Conservation (phyloP, 2,888 invertebrate genomes). For the Piscicola geometra region DNA sequence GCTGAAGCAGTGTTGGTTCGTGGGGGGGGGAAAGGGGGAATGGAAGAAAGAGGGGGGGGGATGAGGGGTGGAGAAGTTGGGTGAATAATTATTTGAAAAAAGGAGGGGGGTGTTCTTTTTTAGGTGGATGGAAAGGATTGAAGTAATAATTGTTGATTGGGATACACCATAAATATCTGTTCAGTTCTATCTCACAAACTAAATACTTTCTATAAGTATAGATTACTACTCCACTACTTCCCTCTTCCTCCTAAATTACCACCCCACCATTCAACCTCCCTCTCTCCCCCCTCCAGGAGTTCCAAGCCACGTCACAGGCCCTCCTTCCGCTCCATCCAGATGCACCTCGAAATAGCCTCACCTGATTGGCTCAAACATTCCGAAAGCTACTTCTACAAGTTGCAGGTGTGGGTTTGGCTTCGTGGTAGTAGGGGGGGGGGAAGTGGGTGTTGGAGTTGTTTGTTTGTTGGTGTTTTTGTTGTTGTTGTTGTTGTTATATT, state of each 20-base stretch:
- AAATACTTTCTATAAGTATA: too few relatives aligned
- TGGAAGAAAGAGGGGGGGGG: not conserved
- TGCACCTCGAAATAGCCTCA: conserved; percentile 83
- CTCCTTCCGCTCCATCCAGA: conserved; percentile 81
- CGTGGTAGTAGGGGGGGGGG: not conserved
- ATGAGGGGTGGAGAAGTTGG: not conserved
- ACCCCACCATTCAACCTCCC: not conserved
- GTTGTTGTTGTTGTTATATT: too few relatives aligned
- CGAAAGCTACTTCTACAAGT: conserved; percentile 71
- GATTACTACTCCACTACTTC: too few relatives aligned
- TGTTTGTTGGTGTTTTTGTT: too few relatives aligned
- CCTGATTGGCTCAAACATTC: conserved; percentile 69
- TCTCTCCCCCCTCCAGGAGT: conserved; percentile 61
- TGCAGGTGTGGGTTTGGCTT: conserved; percentile 62
- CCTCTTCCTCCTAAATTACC: too few relatives aligned
- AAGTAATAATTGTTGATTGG: too few relatives aligned
- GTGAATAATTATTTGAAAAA: too few relatives aligned
- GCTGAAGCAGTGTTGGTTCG: conserved; percentile 80
- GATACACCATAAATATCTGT: too few relatives aligned
- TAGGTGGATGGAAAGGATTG: too few relatives aligned
- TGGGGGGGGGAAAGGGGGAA: not conserved
- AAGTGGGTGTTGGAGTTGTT: not conserved
- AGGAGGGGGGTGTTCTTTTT: too few relatives aligned
- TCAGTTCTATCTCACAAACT: too few relatives aligned
- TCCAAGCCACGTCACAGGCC: conserved; percentile 82